Evolutionary conservation across 2,888 invertebrate species (phyloP), one percentile per base, ranked within the genome.

Genomic region (Conops quadrifasciatus): DNA sequence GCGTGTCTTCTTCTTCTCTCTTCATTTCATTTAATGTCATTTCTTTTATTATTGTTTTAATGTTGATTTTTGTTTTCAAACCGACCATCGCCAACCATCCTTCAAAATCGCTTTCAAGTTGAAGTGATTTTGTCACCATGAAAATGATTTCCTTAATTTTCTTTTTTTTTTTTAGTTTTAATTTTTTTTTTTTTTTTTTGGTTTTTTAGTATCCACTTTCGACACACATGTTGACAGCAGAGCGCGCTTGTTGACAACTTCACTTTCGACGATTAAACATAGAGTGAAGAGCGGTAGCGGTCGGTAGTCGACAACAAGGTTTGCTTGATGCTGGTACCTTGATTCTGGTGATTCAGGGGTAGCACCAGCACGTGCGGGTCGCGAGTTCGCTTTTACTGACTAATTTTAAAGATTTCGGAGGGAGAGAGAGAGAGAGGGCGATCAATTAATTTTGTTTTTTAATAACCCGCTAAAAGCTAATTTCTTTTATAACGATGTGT

Each of bases 311-410:
- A n/a, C n/a, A 36, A 9, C 36, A 36, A 36, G n/a, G 45, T 1
- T 49, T 21, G 2, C 21, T 53, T 9, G 11, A 53, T 53, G 53
- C 4, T 53, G 53, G 53, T 53, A 53, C 53, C 53, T n/a, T 53
- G 36, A 36, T 9, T 36, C 5, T 36, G 36, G 5, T 36, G 36
- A 9, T 53, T n/a, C n/a, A n/a, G 53, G 0, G 19, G 53, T 21
- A 53, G 49, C 19, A n/a, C 2, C 53, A n/a, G 53, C 53, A 53
- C 53, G 53, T 53, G 53, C 53, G 53, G 53, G 53, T 53, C 21
- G 9, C 21, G 21, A 19, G 19, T 15, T 16, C n/a, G n/a, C 21
- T 53, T 21, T 21, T 19, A 7, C 11, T 53, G 19, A 16, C 49
- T 49, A 49, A 21, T 53, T 53, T 21, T 21, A 4, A 1, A 9